phyloP scores from a whole-genome alignment of 2,113 vertebrate species.

The Phrynocephalus versicolor region DNA sequence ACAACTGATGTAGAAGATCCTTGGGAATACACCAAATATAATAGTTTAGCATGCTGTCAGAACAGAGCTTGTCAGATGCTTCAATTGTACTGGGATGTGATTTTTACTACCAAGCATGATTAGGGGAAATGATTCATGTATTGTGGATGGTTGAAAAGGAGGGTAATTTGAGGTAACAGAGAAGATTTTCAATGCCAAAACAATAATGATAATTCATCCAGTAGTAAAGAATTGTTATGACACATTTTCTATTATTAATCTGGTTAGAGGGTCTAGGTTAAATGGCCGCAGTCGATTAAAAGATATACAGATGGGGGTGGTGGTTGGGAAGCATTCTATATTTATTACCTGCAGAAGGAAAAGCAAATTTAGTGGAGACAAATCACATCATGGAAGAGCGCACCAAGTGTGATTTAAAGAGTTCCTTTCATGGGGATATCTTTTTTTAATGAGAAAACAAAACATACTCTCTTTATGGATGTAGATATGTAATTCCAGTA shows the following conservation, averaged over 20 bases:
- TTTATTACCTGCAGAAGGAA: conserved; percentile 68
- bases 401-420: conserved; percentile 53
- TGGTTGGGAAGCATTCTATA: conserved; percentile 55
- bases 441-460: conserved; percentile 54
- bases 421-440: conserved; percentile 42
- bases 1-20: conserved; percentile 53
- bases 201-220: conserved; percentile 69
- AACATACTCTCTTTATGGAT: conserved; percentile 27
- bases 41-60: conserved; percentile 52
- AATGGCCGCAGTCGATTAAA: conserved; percentile 69
- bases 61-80: conserved; percentile 60
- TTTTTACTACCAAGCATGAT: conserved; percentile 62
- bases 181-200: conserved; percentile 67
- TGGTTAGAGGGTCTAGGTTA: conserved; percentile 66
- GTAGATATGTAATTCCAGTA: conserved; percentile 40
- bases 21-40: conserved; percentile 48
- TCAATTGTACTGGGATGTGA: conserved; percentile 56
- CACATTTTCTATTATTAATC: conserved; percentile 70
- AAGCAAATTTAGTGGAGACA: conserved; percentile 62
- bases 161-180: conserved; percentile 66
- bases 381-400: conserved; percentile 49
- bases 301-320: conserved; percentile 62
- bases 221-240: conserved; percentile 71
- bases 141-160: conserved; percentile 64
- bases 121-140: conserved; percentile 66